These are phyloP conservation scores for Oryzias melastigma DNA, from an alignment of 2,113 vertebrate species.

Conservation along the genomic window DNA sequence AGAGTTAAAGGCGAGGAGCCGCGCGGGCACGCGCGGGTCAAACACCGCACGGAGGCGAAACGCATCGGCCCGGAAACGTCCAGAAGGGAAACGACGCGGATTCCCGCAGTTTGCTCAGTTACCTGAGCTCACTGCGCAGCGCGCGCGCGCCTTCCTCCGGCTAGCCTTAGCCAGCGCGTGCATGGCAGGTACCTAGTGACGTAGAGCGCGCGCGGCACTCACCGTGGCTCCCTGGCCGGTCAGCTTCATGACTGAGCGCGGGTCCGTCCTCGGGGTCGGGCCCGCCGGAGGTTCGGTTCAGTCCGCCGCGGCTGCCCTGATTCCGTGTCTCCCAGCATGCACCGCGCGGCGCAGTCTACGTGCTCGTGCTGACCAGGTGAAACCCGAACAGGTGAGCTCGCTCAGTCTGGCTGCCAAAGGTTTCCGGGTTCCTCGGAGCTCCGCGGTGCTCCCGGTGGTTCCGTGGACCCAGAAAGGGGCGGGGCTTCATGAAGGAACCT, in stretches of 20 bases:
- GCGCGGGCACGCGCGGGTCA: neutral
- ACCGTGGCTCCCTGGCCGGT: slow-evolving; percentile 50
- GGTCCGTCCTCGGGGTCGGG: neutral
- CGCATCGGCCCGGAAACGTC: fast-evolving
- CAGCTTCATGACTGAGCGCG: slow-evolving; percentile 56
- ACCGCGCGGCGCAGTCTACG: slow-evolving; percentile 25
- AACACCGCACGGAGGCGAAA: neutral
- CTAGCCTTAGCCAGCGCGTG: slow-evolving; percentile 8
- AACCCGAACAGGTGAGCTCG: slow-evolving; percentile 16
- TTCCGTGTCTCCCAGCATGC: slow-evolving; percentile 69
- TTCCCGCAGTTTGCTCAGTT: neutral
- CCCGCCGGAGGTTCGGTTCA: slow-evolving; percentile 15
- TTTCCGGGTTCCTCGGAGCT: too few relatives aligned
- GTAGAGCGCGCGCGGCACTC: slow-evolving; percentile 14
- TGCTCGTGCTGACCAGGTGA: slow-evolving; percentile 15
- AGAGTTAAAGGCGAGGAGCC: neutral
- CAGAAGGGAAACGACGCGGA: neutral
- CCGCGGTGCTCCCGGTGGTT: too few relatives aligned
- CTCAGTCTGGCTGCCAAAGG: too few relatives aligned
- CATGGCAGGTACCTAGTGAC: too few relatives aligned
- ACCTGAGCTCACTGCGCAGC: neutral
- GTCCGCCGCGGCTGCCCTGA: slow-evolving; percentile 46
- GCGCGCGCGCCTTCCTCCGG: neutral
- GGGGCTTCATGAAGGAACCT: too few relatives aligned
- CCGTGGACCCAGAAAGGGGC: too few relatives aligned